Base-by-base conservation (phyloP, 2,113 vertebrate species). In the Cariama cristata region DNA sequence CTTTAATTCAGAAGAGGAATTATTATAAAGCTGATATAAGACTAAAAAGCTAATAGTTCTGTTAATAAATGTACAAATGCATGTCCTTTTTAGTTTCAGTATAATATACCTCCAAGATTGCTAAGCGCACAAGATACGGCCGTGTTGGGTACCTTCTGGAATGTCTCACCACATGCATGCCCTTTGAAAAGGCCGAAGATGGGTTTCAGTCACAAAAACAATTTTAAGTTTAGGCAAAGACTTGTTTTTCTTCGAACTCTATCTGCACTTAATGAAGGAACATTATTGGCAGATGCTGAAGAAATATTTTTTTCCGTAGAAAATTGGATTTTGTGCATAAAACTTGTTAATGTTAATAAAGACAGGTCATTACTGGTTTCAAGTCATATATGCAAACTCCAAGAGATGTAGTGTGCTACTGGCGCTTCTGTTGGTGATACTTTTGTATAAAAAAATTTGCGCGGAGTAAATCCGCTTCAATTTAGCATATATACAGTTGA, bases 311-410 rank as follows among this genome's bases (percentile, higher is more conserved):
- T 96, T 90, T 27, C 38, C 42, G 8, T 81, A 95, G 97, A 97
- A 98, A 97, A 98, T 98, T 97, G 83, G 88, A 96, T 98, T 98
- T 97, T 56, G 75, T 77, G 50, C 97, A 95, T 98, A 98, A 98
- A 98, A 97, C 96, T 98, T 97, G 63, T 96, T 97, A 94, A 90
- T 93, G 71, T 97, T 98, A 96, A 93, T 97, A 95, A 94, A 97
- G 95, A 94, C 87, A 94, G 88, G 77, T 97, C 92, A 89, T 98
- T 96, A 86, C 91, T 38, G 32, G 82, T 95, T 97, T 96, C 85
- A 17, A 92, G 95, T 96, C 64, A 71, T 84, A 90, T 93, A 80
- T 93, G 94, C 92, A 95, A 59, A 91, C 96, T 93, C 38, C 55
- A 38, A 30, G 97, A 96, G 93, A 87, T 45, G 76, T 42, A 90